These are phyloP conservation scores for Drosophila neonasuta DNA, from an alignment of 2,888 invertebrate species.

Conservation along the genomic window DNA sequence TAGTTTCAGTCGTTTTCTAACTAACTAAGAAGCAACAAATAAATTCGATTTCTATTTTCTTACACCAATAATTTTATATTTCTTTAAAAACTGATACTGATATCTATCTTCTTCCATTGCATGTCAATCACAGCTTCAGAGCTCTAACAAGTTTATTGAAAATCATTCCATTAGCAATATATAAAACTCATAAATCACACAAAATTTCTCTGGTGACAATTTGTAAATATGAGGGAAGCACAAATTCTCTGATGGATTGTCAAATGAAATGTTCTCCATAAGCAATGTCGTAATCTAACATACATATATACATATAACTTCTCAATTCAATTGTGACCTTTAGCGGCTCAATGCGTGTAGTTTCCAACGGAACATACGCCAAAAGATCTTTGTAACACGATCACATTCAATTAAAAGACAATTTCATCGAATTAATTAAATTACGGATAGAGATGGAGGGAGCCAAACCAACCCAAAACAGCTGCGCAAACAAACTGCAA, in stretches of 20 bases:
- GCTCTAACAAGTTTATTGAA: neutral
- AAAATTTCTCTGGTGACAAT: neutral
- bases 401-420: conserved; percentile 75
- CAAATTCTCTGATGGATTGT: neutral
- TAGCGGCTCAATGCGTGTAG: conserved; percentile 15
- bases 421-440: conserved; percentile 76
- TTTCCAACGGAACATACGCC: conserved; percentile 29
- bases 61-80: no score
- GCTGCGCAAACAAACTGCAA: conserved; percentile 74
- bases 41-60: no score
- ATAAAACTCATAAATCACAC: conserved; percentile 11
- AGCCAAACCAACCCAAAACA: conserved; percentile 30
- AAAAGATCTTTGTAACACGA: conserved; percentile 46
- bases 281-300: conserved; percentile 13
- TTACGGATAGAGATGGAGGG: conserved; percentile 45
- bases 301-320: neutral
- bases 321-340: conserved; percentile 39
- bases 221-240: conserved; percentile 5
- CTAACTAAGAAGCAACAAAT: no score
- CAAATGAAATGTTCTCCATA: neutral
- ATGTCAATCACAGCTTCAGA: neutral
- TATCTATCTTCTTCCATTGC: no score
- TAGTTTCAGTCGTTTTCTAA: no score
- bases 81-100: no score
- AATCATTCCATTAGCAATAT: neutral